Evolutionary conservation across 2,113 vertebrate genomes (phyloP).

Genomic region (Vidua macroura): DNA sequence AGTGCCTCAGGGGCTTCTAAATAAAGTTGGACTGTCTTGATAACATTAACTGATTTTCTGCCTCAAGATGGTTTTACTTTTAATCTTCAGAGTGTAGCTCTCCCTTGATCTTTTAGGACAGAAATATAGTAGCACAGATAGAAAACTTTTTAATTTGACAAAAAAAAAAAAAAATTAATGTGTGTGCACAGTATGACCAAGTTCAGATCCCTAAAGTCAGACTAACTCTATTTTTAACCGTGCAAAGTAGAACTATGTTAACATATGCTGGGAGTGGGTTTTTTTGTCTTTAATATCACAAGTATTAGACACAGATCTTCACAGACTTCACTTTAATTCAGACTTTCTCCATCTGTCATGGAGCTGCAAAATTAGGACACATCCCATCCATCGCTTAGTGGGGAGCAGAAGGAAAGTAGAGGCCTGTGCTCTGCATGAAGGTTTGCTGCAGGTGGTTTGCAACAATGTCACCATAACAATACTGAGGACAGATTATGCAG

Average conservation of each 20-base stretch:
- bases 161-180: neutral
- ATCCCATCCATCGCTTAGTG: neutral
- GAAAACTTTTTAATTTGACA: neutral
- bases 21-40: neutral
- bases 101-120: neutral
- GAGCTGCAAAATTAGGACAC: constrained; percentile 20
- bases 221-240: constrained; percentile 7
- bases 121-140: neutral
- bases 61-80: neutral
- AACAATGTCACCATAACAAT: neutral
- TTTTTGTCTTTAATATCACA: constrained; percentile 9
- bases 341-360: constrained; percentile 10
- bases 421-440: neutral
- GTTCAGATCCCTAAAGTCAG: constrained; percentile 20
- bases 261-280: neutral
- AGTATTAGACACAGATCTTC: constrained; percentile 8
- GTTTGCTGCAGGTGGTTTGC: neutral
- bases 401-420: neutral
- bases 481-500: neutral
- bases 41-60: neutral
- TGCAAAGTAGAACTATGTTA: neutral
- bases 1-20: neutral
- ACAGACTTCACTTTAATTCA: constrained; percentile 2
- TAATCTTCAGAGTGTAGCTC: neutral
- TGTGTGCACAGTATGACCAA: neutral